phyloP scores from a whole-genome alignment of 2,797 vertebrate species.

The Thripadectes ignobilis region DNA sequence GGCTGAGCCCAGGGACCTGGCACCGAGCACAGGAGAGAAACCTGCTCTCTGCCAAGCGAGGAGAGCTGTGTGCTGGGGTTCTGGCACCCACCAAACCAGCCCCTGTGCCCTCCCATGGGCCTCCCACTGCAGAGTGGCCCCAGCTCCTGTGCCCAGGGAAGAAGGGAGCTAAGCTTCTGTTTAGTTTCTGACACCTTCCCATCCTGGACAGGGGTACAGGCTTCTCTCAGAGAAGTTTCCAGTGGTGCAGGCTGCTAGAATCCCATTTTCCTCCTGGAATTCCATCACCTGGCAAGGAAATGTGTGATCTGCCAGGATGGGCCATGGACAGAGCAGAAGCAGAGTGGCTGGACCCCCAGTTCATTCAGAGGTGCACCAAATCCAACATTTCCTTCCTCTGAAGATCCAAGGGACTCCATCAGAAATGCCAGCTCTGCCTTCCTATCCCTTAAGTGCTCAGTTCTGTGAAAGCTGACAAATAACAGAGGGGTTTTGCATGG shows the following conservation, averaged over 20 bases:
- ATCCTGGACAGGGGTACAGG: no score
- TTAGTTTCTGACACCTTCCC: background rate
- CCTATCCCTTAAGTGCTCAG: background rate
- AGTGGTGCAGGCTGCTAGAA: background rate
- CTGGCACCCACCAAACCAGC: background rate
- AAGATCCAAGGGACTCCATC: background rate
- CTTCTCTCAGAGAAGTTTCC: background rate
- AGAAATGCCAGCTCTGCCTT: background rate
- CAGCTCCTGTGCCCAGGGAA: background rate
- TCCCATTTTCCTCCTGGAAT: background rate
- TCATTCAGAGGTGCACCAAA: background rate
- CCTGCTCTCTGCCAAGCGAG: background rate
- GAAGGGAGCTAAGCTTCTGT: background rate
- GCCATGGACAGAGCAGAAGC: background rate
- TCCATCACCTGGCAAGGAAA: background rate
- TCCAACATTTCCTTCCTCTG: background rate
- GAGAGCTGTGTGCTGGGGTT: background rate
- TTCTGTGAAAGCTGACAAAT: constrained; percentile 3
- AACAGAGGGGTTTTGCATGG: background rate
- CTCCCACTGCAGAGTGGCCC: background rate
- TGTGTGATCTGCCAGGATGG: background rate
- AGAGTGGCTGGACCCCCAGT: background rate
- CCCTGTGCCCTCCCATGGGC: accelerated
- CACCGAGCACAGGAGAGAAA: background rate
- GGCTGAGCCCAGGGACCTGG: background rate